These are phyloP conservation scores for Sipha flava DNA, from an alignment of 1,140 invertebrate species.

Conservation along the genomic window DNA sequence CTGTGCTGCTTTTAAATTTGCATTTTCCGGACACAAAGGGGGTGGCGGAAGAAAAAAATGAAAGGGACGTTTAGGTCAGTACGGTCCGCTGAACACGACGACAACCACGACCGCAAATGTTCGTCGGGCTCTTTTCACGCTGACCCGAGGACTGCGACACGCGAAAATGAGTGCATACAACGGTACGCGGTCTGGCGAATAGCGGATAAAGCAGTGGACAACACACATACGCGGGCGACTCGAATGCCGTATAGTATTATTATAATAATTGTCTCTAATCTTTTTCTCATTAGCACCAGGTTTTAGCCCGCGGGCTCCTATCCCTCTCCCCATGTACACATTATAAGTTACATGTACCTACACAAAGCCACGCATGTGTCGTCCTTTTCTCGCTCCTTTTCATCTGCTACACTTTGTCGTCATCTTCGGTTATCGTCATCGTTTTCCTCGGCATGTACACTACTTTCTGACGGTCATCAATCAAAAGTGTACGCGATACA, in stretches of 20 bases:
- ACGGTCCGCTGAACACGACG: not conserved
- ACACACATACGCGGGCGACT: not conserved
- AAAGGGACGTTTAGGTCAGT: not conserved
- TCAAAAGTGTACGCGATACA: not conserved
- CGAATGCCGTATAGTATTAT: too few species aligned
- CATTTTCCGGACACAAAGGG: not conserved
- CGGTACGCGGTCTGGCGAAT: too few species aligned
- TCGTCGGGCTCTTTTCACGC: not conserved
- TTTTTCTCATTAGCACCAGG: conserved; percentile 27
- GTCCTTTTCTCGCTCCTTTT: too few species aligned
- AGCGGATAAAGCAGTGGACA: not conserved
- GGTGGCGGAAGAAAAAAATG: not conserved
- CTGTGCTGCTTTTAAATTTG: not conserved
- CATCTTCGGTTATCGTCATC: too few species aligned
- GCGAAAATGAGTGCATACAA: too few species aligned
- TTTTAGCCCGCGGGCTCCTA: not conserved
- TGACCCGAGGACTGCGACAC: too few species aligned
- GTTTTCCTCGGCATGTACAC: not conserved
- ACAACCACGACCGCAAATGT: not conserved
- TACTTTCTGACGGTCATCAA: not conserved
- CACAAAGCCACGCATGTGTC: too few species aligned
- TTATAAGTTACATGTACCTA: too few species aligned
- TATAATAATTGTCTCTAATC: conserved; percentile 32
- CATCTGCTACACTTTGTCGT: too few species aligned
- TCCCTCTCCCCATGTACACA: not conserved